Percentiles rank a stretch among this genome's conserved stretches.
phyloP scores from a whole-genome alignment of 2,888 invertebrate species.

The Ectemnius lituratus region DNA sequence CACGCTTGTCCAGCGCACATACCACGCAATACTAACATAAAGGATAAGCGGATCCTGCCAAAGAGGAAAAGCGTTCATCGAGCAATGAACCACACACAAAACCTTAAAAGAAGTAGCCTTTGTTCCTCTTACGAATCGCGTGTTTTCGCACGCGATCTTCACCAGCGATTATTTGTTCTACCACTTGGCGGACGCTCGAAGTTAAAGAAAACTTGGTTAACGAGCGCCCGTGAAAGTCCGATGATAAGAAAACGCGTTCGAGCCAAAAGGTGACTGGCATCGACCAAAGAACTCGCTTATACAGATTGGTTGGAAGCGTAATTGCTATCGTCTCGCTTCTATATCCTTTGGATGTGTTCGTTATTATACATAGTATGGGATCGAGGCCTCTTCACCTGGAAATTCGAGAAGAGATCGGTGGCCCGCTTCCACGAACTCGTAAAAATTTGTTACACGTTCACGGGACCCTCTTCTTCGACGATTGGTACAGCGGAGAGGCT shows the following conservation, averaged over 20 bases:
- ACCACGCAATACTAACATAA: conserved; percentile 3
- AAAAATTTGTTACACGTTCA: conserved; percentile 31
- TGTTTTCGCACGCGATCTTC: conserved; percentile 18
- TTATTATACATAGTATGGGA: too few species aligned
- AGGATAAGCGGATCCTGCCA: conserved; percentile 11
- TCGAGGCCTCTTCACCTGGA: background rate
- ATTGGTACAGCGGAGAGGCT: conserved; percentile 26
- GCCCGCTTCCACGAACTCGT: conserved; percentile 56
- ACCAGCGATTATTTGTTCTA: background rate
- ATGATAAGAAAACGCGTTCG: background rate
- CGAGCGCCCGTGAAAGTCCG: background rate
- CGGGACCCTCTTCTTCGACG: conserved; percentile 15
- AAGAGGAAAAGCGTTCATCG: conserved; percentile 11
- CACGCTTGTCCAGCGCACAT: conserved; percentile 6
- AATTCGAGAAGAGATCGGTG: conserved; percentile 22
- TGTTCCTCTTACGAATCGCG: conserved; percentile 27
- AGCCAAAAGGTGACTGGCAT: background rate
- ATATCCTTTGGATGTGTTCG: background rate
- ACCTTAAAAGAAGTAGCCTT: conserved; percentile 24
- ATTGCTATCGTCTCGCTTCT: background rate
- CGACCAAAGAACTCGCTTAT: background rate
- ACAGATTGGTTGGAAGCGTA: background rate
- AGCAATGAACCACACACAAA: conserved; percentile 24
- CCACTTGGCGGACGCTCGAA: background rate
- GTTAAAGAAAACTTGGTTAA: background rate